Evolutionary conservation across 1,140 invertebrate species (phyloP), one percentile per base, ranked within the genome.

Genomic region (Bombus impatiens): DNA sequence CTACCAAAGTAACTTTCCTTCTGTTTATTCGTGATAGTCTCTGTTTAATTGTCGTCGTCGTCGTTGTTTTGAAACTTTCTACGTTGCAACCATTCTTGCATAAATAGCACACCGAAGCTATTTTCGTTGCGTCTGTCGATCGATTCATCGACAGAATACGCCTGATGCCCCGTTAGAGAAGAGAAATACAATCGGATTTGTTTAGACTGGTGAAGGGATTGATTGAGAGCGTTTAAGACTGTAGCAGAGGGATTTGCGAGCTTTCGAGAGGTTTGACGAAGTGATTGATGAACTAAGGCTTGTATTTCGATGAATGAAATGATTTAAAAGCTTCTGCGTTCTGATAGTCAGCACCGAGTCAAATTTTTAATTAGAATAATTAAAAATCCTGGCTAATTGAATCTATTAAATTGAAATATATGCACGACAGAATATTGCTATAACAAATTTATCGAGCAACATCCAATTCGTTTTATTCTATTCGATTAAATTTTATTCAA

Each of bases 21-120:
- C 47, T 22, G 47, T 53, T 53, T 53, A 22, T 22, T 53, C 47
- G 47, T 22, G 47, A 53, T 53, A 53, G 47, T 53, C 22, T 53
- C 47, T 22, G 40, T 71, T 28, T 15, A 44, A n/a, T n/a, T 37
- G 35, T 28, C 13, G 40, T 25, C 28, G n/a, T 47, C 53, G n/a
- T 62, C 65, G 71, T 82, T 87, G 74, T 77, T 40, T 42, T 32
- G 32, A 78, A 8, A 40, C 72, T 78, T 53, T 83, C 65, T 83
- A 15, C 53, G n/a, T 70, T n/a, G 37, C 47, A 25, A 28, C 25
- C 18, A 67, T 78, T 71, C 67, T 80, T 65, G 77, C 62, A 67
- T 71, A 80, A 80, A 81, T 86, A 86, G 85, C 78, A 62, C 72
- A 84, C 35, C 40, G 25, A 40, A 5, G 67, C 67, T 80, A 80